Conservation (phyloP, 2,797 vertebrate genomes). For the Enteromius paludinosus region DNA sequence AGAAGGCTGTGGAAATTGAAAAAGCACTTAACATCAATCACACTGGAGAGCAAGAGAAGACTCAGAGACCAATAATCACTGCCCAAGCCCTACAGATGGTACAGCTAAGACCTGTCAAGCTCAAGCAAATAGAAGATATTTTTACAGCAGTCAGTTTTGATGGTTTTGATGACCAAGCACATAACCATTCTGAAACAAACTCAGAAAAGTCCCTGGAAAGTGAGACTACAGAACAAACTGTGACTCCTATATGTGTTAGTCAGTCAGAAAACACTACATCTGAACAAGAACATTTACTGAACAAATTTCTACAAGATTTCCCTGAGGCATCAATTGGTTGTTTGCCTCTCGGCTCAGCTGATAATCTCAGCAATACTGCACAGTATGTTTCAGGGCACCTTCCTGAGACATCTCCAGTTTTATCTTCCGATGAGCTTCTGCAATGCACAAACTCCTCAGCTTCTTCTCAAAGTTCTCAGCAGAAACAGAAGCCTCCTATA, state of each 20-base stretch:
- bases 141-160: conserved; percentile 69
- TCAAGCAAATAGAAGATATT: conserved; percentile 62
- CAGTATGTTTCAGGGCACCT: conserved; percentile 31
- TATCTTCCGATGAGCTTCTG: conserved; percentile 2
- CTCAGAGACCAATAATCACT: conserved; percentile 82
- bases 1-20: conserved; percentile 1
- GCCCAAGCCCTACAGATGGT: conserved; percentile 84
- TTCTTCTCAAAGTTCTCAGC: conserved; percentile 59
- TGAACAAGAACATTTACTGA: conserved; percentile 60
- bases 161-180: conserved; percentile 43
- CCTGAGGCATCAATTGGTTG: background rate
- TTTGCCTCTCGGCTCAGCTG: conserved; percentile 45
- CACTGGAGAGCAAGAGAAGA: conserved; percentile 60
- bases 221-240: conserved; percentile 52
- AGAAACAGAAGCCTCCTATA: conserved; percentile 80
- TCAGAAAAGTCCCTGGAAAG: conserved; percentile 68
- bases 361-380: conserved; percentile 19
- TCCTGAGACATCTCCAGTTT: background rate
- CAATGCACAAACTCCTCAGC: conserved; percentile 47
- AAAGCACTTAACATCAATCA: conserved; percentile 55
- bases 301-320: conserved; percentile 43
- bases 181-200: conserved; percentile 63
- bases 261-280: conserved; percentile 33
- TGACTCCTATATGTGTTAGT: background rate
- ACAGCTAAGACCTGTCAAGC: conserved; percentile 83